Percentiles rank a stretch among this genome's conserved stretches.
Evolutionary conservation across 2,888 invertebrate genomes (phyloP).

Genomic region (Pandemis heparana): DNA sequence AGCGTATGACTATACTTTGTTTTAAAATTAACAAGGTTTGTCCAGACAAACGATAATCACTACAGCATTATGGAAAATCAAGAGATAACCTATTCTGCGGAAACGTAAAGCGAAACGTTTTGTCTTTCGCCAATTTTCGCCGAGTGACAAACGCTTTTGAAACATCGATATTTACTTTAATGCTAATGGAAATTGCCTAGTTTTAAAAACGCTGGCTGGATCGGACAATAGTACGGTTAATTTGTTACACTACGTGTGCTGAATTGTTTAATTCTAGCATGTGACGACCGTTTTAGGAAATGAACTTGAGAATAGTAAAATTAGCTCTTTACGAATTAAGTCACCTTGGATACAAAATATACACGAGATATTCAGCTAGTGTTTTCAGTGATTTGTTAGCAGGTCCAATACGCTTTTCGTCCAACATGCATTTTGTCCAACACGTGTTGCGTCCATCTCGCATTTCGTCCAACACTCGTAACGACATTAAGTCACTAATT

Average conservation of each 20-base stretch:
- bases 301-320: conserved; percentile 32
- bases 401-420: too few relatives aligned
- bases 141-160: conserved; percentile 6
- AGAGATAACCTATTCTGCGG: conserved; percentile 13
- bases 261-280: conserved; percentile 9
- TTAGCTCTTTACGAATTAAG: conserved; percentile 6
- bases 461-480: too few relatives aligned
- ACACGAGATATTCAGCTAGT: not conserved
- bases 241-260: conserved; percentile 20
- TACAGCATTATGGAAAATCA: not conserved
- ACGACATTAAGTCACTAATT: not conserved
- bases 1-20: not conserved
- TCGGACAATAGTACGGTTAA: conserved; percentile 11
- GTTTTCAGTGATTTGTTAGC: not conserved
- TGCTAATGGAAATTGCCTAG: conserved; percentile 34
- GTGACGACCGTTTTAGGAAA: conserved; percentile 25
- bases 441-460: too few relatives aligned
- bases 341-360: conserved; percentile 20
- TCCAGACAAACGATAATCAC: conserved; percentile 11
- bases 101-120: conserved; percentile 5
- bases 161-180: conserved; percentile 31
- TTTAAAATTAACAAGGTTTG: not conserved
- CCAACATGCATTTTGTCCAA: too few relatives aligned
- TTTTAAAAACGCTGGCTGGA: conserved; percentile 23
- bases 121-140: conserved; percentile 1